Evolutionary conservation across 2,113 vertebrate genomes (phyloP), one percentile per base, ranked within the genome.

Genomic region (Bufo gargarizans): DNA sequence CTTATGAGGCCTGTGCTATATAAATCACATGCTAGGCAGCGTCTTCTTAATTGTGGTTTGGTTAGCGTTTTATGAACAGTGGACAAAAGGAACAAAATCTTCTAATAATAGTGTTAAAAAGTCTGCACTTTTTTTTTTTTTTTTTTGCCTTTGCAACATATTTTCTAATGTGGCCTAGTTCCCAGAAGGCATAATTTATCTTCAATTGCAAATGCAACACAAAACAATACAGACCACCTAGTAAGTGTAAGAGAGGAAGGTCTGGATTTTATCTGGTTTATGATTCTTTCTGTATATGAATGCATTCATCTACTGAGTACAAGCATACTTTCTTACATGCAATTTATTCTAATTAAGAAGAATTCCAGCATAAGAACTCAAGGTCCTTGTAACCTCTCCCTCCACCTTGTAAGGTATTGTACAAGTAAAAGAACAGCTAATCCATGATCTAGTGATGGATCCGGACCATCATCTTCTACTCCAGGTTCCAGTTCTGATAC

Each of bases 161-260:
- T 84, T 84, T 85, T 74, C 49, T 78, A 58, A 50, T 86, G n/a
- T 86, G 85, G 76, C 76, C 77, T 79, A 69, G 76, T 79, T 86
- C 22, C 76, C n/a, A 43, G 49, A 56, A 79, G 76, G 76, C 61
- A 69, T 80, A 67, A 86, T 86, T 86, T 80, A 79, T 84, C 82
- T 71, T 84, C 65, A 84, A 53, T 84, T 71, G 65, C 47, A 50
- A 67, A 84, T 71, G 47, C 22, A 82, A 49, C 43, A 63, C 8
- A 47, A 80, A 74, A 47, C n/a, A 81, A 80, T 59, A 61, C 79
- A 61, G 56, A 61, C 33, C 79, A 61, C 56, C 14, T 4, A 81
- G 43, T 81, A 81, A 50, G 45, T 19, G 71, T 19, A 47, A 76
- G 47, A 11, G 3, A 20, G 72, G 10, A 76, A 20, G 47, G 2